Evolutionary conservation across 2,797 vertebrate species (phyloP), one percentile per base, ranked within the genome.

Genomic region (Capromys pilorides): DNA sequence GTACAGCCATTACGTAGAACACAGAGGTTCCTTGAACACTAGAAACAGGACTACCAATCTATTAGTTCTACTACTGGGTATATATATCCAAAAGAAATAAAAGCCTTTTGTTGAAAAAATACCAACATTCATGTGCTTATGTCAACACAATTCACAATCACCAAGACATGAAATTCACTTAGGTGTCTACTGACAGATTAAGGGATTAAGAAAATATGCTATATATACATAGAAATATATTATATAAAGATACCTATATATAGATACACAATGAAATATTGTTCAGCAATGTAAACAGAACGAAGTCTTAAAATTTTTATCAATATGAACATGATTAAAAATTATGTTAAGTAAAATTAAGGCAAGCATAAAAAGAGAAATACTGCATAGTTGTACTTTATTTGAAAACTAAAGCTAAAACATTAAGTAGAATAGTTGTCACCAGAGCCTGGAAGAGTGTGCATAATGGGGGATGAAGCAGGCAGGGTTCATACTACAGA

Each of bases 211-310:
- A 75, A 41, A 75, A 28, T 45, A 14, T 28, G 24, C 24, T 28
- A 28, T 45, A 36, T 2, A 36, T 1, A 36, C 3, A n/a, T 0
- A 57, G 14, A 57, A n/a, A n/a, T n/a, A n/a, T n/a, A n/a, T n/a
- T 57, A 57, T 16, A 57, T 57, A 16, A 16, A 18, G 14, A 57
- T 57, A 57, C 16, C 3, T 57, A 57, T 18, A 57, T 57, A 67
- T 14, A 67, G 14, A 36, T 19, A 21, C 67, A 69, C 33, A 36
- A 21, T 36, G 45, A 51, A 54, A 51, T 33, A 85, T 85, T 51
- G 67, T 54, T 85, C 41, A 85, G 33, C 45, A 22, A 83, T 33
- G 41, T 41, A 66, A 49, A 51, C 24, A 7, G 31, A 85, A 85
- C 67, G 31, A 67, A 51, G 36, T 54, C 11, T 45, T 54, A 13